Percentiles rank a stretch among this genome's conserved stretches.
phyloP scores from a whole-genome alignment of 2,888 invertebrate genomes.

The Cheilosia impressa region DNA sequence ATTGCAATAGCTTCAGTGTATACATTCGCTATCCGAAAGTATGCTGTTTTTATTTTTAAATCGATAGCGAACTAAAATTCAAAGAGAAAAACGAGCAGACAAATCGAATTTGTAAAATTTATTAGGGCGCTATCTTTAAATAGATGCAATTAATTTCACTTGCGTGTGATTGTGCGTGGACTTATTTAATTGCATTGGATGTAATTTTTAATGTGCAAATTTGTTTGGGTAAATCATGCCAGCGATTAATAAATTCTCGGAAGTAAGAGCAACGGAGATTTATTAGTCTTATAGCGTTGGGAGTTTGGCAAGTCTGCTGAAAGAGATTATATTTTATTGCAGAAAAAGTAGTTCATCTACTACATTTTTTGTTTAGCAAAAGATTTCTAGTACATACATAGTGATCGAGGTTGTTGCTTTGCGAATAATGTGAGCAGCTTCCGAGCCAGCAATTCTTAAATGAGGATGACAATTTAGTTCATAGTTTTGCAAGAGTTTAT shows the following conservation, averaged over 20 bases:
- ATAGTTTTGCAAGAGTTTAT: too few species aligned
- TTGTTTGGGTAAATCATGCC: neutral
- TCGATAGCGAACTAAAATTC: neutral
- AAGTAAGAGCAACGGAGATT: neutral
- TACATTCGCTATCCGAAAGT: slow-evolving; percentile 8
- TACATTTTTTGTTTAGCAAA: too few species aligned
- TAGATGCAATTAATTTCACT: slow-evolving; percentile 15
- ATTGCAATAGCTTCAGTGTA: slow-evolving; percentile 2
- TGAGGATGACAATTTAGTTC: too few species aligned
- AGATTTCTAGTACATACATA: too few species aligned
- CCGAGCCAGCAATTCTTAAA: too few species aligned
- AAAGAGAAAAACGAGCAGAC: slow-evolving; percentile 10
- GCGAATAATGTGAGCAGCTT: too few species aligned
- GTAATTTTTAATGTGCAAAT: neutral
- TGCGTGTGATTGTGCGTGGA: neutral
- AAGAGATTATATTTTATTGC: too few species aligned
- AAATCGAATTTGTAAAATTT: slow-evolving; percentile 36
- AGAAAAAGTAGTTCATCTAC: too few species aligned
- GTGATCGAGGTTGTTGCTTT: too few species aligned
- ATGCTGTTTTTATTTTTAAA: slow-evolving; percentile 33
- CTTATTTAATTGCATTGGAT: slow-evolving; percentile 2
- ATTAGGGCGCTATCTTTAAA: slow-evolving; percentile 47
- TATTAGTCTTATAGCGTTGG: too few species aligned
- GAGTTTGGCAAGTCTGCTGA: too few species aligned
- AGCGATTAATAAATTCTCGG: neutral